Evolutionary conservation across 2,888 invertebrate genomes (phyloP), one percentile per base, ranked within the genome.

Genomic region (Anthrax anthrax): DNA sequence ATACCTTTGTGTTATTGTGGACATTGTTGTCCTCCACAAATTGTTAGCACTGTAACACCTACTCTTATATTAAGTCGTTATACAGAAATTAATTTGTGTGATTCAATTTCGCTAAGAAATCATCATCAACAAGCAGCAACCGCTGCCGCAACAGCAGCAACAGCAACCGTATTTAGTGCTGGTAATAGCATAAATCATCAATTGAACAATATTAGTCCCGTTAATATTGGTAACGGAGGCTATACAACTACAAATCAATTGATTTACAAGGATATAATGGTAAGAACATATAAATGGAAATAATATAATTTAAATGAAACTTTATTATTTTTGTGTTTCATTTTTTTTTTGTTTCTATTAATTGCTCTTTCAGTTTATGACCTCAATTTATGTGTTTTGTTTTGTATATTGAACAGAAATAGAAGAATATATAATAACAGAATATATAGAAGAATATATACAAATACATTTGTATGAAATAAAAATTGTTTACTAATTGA

Each of bases 41-140:
- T 53, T 50, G 51, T 56, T 42, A 52, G 50, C 52, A 49, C 54
- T 17, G 47, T 56, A 41, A 47, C 56, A 43, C 56, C 57, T n/a
- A 55, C 58, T 41, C 50, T 58, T 43, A 55, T 58, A 40, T 43
- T 58, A 42, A 58, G 55, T 53, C 57, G 56, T 47, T 58, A 57
- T 45, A 58, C 57, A 37, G 58, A 58, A 54, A 58, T 58, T 41
- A 58, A 56, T 53, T 50, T 57, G 47, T 56, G 58, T 48, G 58
- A 57, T 53, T 53, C 54, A 16, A 47, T 53, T 39, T 46, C 53
- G 29, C 44, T 54, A 43, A 47, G 51, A 57, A 58, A 60, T 57
- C 59, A 62, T 54, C 59, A 59, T 52, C 60, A 63, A 52, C 58
- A 57, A 52, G 57, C 54, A 46, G 57, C 13, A 54, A 23, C 58